A percentile compares a stretch with the other conserved stretches of the same genome.
phyloP scores from a whole-genome alignment of 2,888 invertebrate genomes.

The Harpagoxenus sublaevis region DNA sequence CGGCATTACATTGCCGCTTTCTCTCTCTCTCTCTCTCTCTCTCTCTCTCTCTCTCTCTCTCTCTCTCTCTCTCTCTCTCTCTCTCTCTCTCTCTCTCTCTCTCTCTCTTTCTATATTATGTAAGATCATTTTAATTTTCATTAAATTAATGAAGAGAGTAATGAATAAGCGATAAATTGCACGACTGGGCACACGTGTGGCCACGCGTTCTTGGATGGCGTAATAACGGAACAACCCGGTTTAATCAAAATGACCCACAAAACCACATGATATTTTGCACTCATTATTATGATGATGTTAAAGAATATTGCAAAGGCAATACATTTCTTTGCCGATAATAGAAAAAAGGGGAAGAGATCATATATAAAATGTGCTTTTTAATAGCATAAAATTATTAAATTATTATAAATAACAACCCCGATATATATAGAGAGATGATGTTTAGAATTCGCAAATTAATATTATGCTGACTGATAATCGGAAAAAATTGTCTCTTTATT shows the following conservation, averaged over 20 bases:
- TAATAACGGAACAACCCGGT: not conserved
- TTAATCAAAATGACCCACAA: not conserved
- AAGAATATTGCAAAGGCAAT: not conserved
- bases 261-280: not conserved
- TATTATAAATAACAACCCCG: not conserved
- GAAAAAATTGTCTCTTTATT: not conserved
- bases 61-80: not conserved
- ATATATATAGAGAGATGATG: not conserved
- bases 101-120: not conserved
- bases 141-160: slow-evolving; percentile 5
- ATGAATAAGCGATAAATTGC: not conserved
- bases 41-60: not conserved
- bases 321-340: not conserved
- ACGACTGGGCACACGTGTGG: not conserved
- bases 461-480: not conserved
- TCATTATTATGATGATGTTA: too few relatives aligned
- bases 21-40: not conserved
- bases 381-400: not conserved
- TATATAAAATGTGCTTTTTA: not conserved
- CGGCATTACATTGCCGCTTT: not conserved
- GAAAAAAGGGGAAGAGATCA: not conserved
- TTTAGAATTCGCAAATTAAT: not conserved
- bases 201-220: not conserved
- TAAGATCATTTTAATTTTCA: slow-evolving; percentile 17
- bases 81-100: slow-evolving; percentile 1